Conservation (phyloP, 2,113 vertebrate genomes). For the Cromileptes altivelis region DNA sequence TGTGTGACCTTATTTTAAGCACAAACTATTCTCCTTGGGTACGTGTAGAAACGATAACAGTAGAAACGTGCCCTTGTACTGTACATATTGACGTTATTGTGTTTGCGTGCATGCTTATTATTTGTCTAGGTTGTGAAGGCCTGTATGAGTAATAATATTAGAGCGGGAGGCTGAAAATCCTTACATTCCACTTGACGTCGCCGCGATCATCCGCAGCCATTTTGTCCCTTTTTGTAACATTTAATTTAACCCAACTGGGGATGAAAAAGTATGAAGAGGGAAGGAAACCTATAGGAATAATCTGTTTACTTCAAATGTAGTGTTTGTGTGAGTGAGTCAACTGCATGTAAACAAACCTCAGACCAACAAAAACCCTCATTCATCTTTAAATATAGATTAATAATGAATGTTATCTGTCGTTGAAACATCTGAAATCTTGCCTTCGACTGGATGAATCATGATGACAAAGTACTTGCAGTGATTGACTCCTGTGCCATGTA, state of each 20-base stretch:
- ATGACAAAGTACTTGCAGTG: conserved; percentile 33
- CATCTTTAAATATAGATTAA: conserved; percentile 43
- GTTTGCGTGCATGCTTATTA: conserved; percentile 75
- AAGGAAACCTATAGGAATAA: conserved; percentile 27
- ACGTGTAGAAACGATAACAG: conserved; percentile 53
- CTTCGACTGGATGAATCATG: conserved; percentile 38
- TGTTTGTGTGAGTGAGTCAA: conserved; percentile 44
- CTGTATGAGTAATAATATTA: conserved; percentile 62
- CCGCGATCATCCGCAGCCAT: conserved; percentile 48
- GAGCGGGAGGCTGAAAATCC: conserved; percentile 41
- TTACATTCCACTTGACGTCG: conserved; percentile 56
- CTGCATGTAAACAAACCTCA: conserved; percentile 64
- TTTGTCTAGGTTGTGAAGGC: conserved; percentile 62
- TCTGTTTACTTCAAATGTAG: conserved; percentile 36
- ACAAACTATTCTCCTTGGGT: conserved; percentile 58
- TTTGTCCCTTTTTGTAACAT: conserved; percentile 21
- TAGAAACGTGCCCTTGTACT: conserved; percentile 56
- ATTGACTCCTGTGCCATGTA: conserved; percentile 58
- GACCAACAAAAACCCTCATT: conserved; percentile 22
- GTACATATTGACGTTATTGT: conserved; percentile 68
- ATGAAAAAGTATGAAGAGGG: conserved; percentile 8
- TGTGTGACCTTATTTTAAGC: conserved; percentile 61
- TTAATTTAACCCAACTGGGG: conserved; percentile 14
- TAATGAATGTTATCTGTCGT: conserved; percentile 38
- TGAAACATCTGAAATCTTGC: conserved; percentile 25